Conservation (phyloP, 2,113 vertebrate genomes). For the Tetrao urogallus region DNA sequence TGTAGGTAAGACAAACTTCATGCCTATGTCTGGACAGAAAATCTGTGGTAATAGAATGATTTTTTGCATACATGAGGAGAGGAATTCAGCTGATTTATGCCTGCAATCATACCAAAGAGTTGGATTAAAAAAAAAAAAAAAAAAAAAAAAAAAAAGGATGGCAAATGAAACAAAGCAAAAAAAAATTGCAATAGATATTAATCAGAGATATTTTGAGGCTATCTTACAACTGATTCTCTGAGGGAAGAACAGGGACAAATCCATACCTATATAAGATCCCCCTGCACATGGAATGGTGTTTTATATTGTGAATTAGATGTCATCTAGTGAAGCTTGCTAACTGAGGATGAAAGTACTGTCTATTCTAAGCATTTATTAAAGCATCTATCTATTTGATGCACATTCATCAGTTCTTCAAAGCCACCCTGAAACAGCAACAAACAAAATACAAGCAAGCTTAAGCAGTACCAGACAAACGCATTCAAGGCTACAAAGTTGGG, state of each 20-base stretch:
- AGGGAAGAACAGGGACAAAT: background rate
- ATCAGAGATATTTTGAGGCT: background rate
- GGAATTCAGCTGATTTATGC: background rate
- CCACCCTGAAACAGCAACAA: background rate
- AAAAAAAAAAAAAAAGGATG: background rate
- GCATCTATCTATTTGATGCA: background rate
- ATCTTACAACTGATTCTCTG: background rate
- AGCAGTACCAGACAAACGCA: background rate
- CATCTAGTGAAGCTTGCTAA: background rate
- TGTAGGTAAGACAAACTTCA: background rate
- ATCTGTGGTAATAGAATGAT: background rate
- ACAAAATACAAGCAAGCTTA: background rate
- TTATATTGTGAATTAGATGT: background rate
- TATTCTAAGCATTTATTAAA: background rate
- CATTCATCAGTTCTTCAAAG: slow-evolving; percentile 17
- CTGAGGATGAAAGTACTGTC: background rate
- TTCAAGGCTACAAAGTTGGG: background rate
- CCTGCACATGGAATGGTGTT: background rate
- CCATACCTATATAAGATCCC: background rate
- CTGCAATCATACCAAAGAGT: background rate
- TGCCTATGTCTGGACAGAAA: background rate
- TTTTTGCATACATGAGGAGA: background rate
- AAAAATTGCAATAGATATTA: background rate
- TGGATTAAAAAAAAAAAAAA: background rate
- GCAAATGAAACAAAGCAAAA: slow-evolving; percentile 22